phyloP scores from a whole-genome alignment of 2,888 invertebrate species.

The Tetanocera ferruginea region DNA sequence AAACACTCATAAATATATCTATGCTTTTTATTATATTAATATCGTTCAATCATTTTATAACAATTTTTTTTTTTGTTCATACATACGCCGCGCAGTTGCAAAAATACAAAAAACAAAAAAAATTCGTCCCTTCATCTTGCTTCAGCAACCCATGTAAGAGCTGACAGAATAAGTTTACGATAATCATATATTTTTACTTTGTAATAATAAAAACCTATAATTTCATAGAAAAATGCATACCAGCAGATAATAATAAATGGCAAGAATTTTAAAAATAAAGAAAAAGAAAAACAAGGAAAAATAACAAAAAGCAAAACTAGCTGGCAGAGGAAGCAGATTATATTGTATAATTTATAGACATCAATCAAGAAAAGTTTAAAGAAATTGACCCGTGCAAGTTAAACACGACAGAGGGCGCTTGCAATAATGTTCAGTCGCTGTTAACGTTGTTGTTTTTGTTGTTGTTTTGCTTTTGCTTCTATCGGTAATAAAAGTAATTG shows the following conservation, averaged over 20 bases:
- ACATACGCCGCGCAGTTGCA: no score
- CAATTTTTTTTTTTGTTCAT: background rate
- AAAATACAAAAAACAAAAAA: no score
- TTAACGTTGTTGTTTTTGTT: slow-evolving; percentile 25
- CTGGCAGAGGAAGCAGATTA: background rate
- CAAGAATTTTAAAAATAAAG: slow-evolving; percentile 27
- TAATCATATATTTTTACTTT: slow-evolving; percentile 19
- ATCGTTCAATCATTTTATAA: slow-evolving; percentile 33
- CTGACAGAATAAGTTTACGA: slow-evolving; percentile 1
- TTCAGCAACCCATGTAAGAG: background rate
- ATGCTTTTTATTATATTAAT: slow-evolving; percentile 15
- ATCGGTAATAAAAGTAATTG: slow-evolving; percentile 64
- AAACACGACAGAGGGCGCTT: slow-evolving; percentile 41
- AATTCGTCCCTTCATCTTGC: background rate
- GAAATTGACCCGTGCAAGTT: slow-evolving; percentile 58
- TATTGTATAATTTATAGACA: slow-evolving; percentile 52
- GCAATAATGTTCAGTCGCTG: background rate
- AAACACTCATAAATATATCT: no score
- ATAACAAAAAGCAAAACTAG: background rate
- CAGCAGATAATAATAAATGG: slow-evolving; percentile 20
- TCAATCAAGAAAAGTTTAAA: slow-evolving; percentile 61
- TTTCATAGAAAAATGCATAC: slow-evolving; percentile 21
- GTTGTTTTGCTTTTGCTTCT: background rate
- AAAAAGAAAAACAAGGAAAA: background rate
- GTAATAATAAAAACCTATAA: slow-evolving; percentile 33